Conservation (phyloP, 2,113 vertebrate species). For the Poeciliopsis prolifica region DNA sequence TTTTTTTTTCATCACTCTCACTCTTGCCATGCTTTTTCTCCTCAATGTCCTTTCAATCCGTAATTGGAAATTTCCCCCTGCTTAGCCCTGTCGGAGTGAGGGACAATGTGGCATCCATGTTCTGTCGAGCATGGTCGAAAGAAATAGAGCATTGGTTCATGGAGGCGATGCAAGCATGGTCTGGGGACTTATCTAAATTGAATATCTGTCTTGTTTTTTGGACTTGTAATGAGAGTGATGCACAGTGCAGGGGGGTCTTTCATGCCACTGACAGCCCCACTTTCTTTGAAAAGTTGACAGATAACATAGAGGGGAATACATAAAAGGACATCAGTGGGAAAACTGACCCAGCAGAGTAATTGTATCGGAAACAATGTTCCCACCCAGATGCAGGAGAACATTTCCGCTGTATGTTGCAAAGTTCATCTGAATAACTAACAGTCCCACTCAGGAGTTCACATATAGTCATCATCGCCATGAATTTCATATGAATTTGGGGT, state of each 20-base stretch:
- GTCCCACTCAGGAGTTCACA: not conserved
- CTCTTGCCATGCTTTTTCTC: conserved; percentile 59
- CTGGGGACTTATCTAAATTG: conserved; percentile 84
- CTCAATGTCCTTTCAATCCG: conserved; percentile 72
- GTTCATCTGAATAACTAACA: not conserved
- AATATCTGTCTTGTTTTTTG: conserved; percentile 85
- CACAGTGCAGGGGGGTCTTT: conserved; percentile 67
- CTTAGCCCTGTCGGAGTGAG: conserved; percentile 69
- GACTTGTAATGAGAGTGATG: conserved; percentile 79
- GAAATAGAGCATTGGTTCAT: conserved; percentile 80
- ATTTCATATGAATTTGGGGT: no score
- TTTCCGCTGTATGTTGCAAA: conserved; percentile 43
- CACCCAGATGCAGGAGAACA: conserved; percentile 58
- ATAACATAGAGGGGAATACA: conserved; percentile 77
- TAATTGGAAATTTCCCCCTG: conserved; percentile 78
- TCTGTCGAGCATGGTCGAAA: conserved; percentile 75
- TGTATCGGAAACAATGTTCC: conserved; percentile 71
- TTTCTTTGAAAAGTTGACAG: conserved; percentile 80
- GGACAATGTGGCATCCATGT: conserved; percentile 76
- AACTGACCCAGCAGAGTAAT: conserved; percentile 57
- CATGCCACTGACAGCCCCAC: conserved; percentile 66
- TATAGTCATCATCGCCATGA: no score
- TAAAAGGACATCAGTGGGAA: conserved; percentile 71
- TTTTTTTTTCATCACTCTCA: conserved; percentile 49
- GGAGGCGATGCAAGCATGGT: conserved; percentile 70